Evolutionary conservation across 2,797 vertebrate species (phyloP), one percentile per base, ranked within the genome.

Genomic region (Scomberomorus guttatus): DNA sequence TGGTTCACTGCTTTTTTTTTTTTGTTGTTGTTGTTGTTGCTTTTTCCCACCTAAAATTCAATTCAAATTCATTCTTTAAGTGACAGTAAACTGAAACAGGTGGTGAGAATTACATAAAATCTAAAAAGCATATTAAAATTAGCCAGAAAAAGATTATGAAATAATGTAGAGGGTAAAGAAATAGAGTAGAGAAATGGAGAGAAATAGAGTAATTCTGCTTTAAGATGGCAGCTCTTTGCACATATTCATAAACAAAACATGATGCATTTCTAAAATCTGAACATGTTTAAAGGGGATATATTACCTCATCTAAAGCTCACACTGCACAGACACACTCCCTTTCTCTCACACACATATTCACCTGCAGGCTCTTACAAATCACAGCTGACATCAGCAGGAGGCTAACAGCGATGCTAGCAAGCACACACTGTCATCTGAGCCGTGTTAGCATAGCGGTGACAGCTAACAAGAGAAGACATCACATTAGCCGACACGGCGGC

Each of bases 401-500:
- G 90, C 89, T 91, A 81, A 82, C 82, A 82, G 90, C 86, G 34
- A 79, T 11, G 88, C 89, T 75, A 77, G 82, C 61, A 3, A 88
- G 74, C 84, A 37, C 79, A 56, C 68, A 1, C 81, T 74, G 84
- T 86, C 85, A 85, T 58, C 67, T 2, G 63, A 44, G 46, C 72
- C 6, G 68, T 6, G 51, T 69, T 77, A 71, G 84, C 80, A 0
- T 39, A 24, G 75, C 46, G 0, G 1, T 90, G 91, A 91, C 84
- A 75, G 82, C 83, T 90, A 90, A 93, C 86, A 67, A 85, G 92
- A 88, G 84, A 84, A 92, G 91, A 92, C 92, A 83, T 87, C 84
- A 72, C 84, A 79, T 90, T 85, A 88, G 79, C 70, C 20, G 22
- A 56, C 17, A 8, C 20, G 22, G 65, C 70, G 6, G 79, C 62